Evolutionary conservation across 2,113 vertebrate genomes (phyloP).

Genomic region (Mugil cephalus): DNA sequence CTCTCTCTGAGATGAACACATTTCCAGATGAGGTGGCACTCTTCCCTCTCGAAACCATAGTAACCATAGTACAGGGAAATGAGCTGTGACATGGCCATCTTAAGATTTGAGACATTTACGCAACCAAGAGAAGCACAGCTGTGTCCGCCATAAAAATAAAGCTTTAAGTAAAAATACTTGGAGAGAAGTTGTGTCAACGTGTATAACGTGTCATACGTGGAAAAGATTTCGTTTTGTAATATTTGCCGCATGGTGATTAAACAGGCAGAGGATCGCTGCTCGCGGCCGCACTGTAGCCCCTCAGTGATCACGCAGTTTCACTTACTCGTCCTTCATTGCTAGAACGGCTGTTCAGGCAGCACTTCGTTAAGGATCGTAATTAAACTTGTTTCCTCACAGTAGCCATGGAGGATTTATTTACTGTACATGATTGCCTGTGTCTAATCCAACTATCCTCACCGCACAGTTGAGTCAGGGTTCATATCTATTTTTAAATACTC

Average conservation of each 20-base stretch:
- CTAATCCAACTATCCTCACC: constrained; percentile 1
- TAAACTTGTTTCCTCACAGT: constrained; percentile 15
- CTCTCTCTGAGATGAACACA: not conserved
- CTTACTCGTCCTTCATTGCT: not conserved
- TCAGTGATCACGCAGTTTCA: constrained; percentile 1
- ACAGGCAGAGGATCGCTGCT: not conserved
- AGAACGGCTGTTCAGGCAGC: not conserved
- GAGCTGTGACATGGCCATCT: not conserved
- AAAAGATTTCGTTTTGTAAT: not conserved
- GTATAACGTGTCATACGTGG: not conserved
- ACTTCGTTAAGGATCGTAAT: constrained; percentile 36
- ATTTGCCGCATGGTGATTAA: not conserved
- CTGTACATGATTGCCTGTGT: constrained; percentile 2
- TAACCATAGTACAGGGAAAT: not conserved
- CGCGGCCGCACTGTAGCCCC: not conserved
- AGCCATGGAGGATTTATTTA: constrained; percentile 17
- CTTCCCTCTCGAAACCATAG: not conserved
- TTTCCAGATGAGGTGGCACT: not conserved
- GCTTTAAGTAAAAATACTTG: not conserved
- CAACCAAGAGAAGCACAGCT: not conserved
- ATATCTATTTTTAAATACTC: not conserved
- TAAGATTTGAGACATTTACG: not conserved
- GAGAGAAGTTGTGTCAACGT: not conserved
- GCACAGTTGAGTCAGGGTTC: not conserved
- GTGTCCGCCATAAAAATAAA: no score